These are phyloP conservation scores for Hydrocynus forskahlii DNA, from an alignment of 2,797 vertebrate genomes.

Conservation along the genomic window DNA sequence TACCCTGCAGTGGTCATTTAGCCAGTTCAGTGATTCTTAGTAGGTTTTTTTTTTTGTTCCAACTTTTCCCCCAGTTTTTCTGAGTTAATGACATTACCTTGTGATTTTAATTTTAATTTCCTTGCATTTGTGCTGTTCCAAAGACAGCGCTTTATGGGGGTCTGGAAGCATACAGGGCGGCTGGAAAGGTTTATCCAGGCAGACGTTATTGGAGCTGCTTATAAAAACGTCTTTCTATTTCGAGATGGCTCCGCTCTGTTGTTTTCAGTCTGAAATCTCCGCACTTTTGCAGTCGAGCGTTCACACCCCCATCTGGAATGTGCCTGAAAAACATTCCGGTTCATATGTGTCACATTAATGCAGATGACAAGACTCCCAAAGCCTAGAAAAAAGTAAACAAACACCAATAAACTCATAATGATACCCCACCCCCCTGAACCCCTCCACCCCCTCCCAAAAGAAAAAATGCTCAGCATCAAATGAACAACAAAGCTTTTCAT, in stretches of 20 bases:
- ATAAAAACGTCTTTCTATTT: conserved; percentile 62
- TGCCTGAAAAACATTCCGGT: conserved; percentile 48
- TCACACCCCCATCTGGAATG: conserved; percentile 64
- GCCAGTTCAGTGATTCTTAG: not conserved
- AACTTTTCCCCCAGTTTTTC: too few species aligned
- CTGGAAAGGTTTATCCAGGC: conserved; percentile 44
- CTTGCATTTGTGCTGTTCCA: conserved; percentile 33
- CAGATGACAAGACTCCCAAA: conserved; percentile 66
- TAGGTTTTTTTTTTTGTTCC: not conserved
- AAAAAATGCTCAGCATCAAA: conserved; percentile 62
- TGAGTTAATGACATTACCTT: conserved; percentile 47
- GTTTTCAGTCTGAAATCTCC: conserved; percentile 56
- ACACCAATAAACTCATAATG: conserved; percentile 70
- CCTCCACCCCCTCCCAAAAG: not conserved
- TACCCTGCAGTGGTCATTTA: not conserved
- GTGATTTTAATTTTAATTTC: conserved; percentile 55
- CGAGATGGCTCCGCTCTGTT: conserved; percentile 53
- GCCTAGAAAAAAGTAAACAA: conserved; percentile 65
- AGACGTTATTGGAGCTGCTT: conserved; percentile 58
- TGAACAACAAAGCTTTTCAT: conserved; percentile 67
- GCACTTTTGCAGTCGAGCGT: conserved; percentile 43
- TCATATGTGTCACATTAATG: conserved; percentile 71
- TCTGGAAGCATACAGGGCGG: conserved; percentile 35
- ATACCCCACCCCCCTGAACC: conserved; percentile 42
- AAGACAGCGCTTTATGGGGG: conserved; percentile 52